phyloP scores from a whole-genome alignment of 2,888 invertebrate species.

The Branchipolynoe longqiensis region DNA sequence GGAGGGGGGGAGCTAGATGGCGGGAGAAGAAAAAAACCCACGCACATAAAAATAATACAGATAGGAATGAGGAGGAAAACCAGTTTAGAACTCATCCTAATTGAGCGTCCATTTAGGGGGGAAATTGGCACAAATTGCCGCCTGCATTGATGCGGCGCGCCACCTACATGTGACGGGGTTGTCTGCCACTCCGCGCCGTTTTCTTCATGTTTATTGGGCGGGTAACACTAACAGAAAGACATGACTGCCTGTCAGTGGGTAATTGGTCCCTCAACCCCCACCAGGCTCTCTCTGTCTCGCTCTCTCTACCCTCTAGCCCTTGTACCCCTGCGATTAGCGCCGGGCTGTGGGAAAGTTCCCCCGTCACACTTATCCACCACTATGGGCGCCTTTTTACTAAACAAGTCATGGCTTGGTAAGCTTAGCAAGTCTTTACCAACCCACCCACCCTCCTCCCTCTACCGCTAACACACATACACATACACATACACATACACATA shows the following conservation, averaged over 20 bases:
- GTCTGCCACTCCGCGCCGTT: not conserved
- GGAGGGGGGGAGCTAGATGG: no score
- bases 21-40: not conserved
- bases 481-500: no score
- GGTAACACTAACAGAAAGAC: conserved; percentile 9
- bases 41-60: not conserved
- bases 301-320: not conserved
- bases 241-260: conserved; percentile 24
- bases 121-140: conserved; percentile 24
- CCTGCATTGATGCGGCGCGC: not conserved
- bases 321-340: conserved; percentile 5
- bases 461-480: no score
- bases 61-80: not conserved
- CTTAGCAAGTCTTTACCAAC: not conserved
- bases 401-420: not conserved
- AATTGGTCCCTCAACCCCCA: no score
- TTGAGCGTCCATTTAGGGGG: not conserved
- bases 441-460: no score
- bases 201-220: conserved; percentile 33
- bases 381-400: not conserved
- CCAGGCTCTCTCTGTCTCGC: no score
- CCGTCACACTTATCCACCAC: not conserved
- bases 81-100: no score
- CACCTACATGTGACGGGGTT: not conserved
- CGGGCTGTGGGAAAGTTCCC: conserved; percentile 20